Evolutionary conservation across 2,113 vertebrate species (phyloP).

Genomic region (Alaudala cheleensis): DNA sequence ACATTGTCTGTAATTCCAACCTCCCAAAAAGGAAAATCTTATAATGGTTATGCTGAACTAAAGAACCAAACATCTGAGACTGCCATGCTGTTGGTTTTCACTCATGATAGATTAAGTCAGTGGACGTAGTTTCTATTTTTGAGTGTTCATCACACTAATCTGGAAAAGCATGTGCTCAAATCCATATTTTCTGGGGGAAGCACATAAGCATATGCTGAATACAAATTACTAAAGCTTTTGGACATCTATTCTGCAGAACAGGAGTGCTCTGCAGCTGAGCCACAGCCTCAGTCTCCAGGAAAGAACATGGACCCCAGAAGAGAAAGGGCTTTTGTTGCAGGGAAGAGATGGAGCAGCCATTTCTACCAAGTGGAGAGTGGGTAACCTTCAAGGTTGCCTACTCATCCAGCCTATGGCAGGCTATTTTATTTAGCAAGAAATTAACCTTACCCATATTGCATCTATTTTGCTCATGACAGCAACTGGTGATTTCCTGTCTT

Average conservation of each 20-base stretch:
- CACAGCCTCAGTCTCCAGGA: fast-evolving
- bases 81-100: neutral
- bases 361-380: neutral
- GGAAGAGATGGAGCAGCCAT: neutral
- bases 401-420: neutral
- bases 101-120: neutral
- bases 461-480: neutral
- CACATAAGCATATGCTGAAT: neutral
- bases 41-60: neutral
- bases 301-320: neutral
- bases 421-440: neutral
- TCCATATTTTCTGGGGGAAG: neutral
- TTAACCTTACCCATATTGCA: neutral
- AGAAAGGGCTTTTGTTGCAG: neutral
- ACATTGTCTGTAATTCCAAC: neutral
- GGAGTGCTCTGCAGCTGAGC: neutral
- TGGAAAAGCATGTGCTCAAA: conserved; percentile 8
- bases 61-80: neutral
- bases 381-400: neutral
- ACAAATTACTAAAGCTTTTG: neutral
- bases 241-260: neutral
- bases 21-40: neutral
- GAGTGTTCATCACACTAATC: neutral
- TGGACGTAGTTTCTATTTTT: neutral
- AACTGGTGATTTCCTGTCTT: neutral